These are phyloP conservation scores for Amphiprion percula DNA, from an alignment of 2,113 vertebrate species.

Conservation along the genomic window DNA sequence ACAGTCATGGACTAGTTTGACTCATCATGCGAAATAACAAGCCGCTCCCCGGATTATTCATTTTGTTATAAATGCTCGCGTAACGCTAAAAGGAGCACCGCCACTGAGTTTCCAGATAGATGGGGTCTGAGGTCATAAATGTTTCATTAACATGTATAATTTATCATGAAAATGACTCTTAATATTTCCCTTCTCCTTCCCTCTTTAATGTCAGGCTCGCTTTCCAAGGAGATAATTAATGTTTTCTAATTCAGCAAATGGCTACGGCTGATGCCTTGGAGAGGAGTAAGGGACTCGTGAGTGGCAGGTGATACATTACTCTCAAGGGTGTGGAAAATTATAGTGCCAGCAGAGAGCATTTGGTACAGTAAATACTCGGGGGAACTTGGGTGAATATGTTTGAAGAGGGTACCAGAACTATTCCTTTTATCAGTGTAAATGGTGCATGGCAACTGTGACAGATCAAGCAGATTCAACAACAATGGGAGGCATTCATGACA, in stretches of 20 bases:
- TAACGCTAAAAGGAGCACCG: slow-evolving; percentile 31
- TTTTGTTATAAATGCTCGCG: slow-evolving; percentile 13
- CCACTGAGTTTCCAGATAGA: slow-evolving; percentile 32
- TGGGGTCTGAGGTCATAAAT: slow-evolving; percentile 61
- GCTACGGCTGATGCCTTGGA: slow-evolving; percentile 42
- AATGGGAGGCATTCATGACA: slow-evolving; percentile 8
- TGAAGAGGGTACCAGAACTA: slow-evolving; percentile 4
- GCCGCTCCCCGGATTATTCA: slow-evolving; percentile 23
- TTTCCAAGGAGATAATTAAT: slow-evolving; percentile 73
- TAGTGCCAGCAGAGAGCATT: slow-evolving; percentile 22
- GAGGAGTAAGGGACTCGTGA: slow-evolving; percentile 39
- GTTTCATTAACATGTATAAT: slow-evolving; percentile 78
- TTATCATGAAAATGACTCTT: slow-evolving; percentile 66
- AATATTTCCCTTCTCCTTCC: slow-evolving; percentile 56
- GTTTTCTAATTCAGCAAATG: slow-evolving; percentile 75
- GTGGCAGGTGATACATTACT: slow-evolving; percentile 56
- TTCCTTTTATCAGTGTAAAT: slow-evolving; percentile 16
- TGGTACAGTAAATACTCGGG: slow-evolving; percentile 44
- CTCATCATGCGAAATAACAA: slow-evolving; percentile 7
- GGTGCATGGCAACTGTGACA: neutral
- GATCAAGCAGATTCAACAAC: slow-evolving; percentile 28
- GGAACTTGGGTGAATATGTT: slow-evolving; percentile 6
- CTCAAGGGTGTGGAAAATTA: slow-evolving; percentile 32
- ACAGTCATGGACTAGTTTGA: slow-evolving; percentile 35
- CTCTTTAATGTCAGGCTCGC: slow-evolving; percentile 53